Evolutionary conservation across 1,140 invertebrate genomes (phyloP).

Genomic region (Ctenoplectra terminalis): DNA sequence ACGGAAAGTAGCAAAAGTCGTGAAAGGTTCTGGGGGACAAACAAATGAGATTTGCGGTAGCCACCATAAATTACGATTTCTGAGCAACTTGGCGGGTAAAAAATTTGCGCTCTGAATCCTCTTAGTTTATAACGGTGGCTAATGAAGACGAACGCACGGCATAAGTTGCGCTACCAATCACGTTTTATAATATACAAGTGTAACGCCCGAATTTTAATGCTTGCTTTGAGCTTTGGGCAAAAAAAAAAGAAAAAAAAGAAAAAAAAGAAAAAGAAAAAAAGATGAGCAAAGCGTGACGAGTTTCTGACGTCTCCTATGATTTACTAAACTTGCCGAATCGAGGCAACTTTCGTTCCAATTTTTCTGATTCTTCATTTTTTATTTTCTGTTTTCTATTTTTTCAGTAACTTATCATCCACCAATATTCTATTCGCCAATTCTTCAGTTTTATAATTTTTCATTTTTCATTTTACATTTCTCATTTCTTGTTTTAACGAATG

Average conservation of each 20-base stretch:
- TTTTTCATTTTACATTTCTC: too few species aligned
- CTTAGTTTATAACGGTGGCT: conserved; percentile 34
- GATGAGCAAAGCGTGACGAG: background rate
- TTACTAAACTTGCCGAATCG: background rate
- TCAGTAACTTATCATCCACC: too few species aligned
- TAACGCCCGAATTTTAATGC: conserved; percentile 11
- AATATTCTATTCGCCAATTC: background rate
- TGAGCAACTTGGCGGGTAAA: conserved; percentile 25
- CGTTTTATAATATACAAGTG: conserved; percentile 47
- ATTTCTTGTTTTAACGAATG: background rate
- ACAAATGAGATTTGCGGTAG: background rate
- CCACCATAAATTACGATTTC: conserved; percentile 49
- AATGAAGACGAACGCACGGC: conserved; percentile 38
- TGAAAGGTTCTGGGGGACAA: too few species aligned
- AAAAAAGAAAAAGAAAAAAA: background rate
- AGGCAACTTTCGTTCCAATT: background rate
- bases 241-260: too few species aligned
- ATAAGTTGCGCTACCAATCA: conserved; percentile 8
- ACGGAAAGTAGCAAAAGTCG: too few species aligned
- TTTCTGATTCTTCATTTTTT: too few species aligned
- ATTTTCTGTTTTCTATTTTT: too few species aligned
- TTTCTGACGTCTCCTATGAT: background rate
- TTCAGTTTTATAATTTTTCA: too few species aligned
- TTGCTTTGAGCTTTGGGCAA: too few species aligned
- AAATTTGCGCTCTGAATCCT: conserved; percentile 37